Base-by-base conservation (phyloP, 1,140 invertebrate species). In the Pogonomyrmex barbatus region DNA sequence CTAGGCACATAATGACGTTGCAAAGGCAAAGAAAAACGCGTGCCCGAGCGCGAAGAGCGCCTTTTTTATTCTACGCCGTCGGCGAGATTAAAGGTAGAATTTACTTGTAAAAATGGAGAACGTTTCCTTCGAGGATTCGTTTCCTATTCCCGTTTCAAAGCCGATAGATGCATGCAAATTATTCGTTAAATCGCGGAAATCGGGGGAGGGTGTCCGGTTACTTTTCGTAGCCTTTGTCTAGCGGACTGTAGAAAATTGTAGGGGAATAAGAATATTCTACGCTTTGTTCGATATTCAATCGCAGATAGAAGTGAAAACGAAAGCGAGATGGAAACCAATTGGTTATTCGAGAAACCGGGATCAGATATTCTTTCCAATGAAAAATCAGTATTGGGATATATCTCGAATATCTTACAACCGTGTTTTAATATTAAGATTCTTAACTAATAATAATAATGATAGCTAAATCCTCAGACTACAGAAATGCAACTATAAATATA, bases 71-170 rank as follows among this genome's bases (percentile, higher is more conserved):
- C 73, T 65, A 77, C 77, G 63, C 65, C 78, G 75, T 17, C 39
- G 54, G 78, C 60, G 4, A 78, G 65, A 89, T 89, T 89, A 89
- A 88, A 89, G 62, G 76, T 86, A 85, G 63, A 71, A 42, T 73
- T 60, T 65, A 89, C 56, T 86, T 54, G 62, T 77, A 63, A 86
- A 70, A 73, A 76, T 14, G 79, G 42, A 24, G 33, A 63, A 30
- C 33, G 42, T 39, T 42, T 62, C 50, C 67, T 45, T 68, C 50
- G 67, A 86, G 30, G 56, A 17, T 36, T 81, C 60, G 58, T 73
- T 77, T 68, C 58, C 39, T 24, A 42, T 52, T 52, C 8, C 52
- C 73, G 76, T 70, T 14, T 89, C 83, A 86, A 89, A 83, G 79
- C 42, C 67, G 50, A 36, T 33, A 58, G 68, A 45, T 73, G 42